Conservation (phyloP, 2,113 vertebrate genomes). For the Naja naja region DNA sequence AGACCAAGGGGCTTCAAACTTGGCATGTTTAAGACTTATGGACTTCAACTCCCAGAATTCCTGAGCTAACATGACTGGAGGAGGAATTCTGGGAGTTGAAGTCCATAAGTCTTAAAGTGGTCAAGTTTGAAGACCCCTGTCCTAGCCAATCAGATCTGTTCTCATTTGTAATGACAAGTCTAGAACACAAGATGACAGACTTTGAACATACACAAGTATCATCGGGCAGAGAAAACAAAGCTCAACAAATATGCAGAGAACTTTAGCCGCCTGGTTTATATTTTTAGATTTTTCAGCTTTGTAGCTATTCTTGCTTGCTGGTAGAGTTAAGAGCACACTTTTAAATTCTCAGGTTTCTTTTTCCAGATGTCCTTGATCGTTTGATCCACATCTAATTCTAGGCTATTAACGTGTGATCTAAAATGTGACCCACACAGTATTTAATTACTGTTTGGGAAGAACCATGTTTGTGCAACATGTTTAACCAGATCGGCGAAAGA, state of each 20-base stretch:
- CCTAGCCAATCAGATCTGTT: background rate
- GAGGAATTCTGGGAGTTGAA: too few species aligned
- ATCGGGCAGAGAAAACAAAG: background rate
- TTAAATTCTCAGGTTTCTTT: background rate
- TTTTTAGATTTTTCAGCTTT: background rate
- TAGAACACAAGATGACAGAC: background rate
- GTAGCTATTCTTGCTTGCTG: background rate
- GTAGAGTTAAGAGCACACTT: background rate
- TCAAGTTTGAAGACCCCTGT: too few species aligned
- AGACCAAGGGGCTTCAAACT: too few species aligned
- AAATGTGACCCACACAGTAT: background rate
- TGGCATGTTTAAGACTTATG: too few species aligned
- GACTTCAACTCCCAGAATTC: too few species aligned
- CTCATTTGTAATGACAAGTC: background rate
- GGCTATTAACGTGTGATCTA: background rate
- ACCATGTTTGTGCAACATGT: background rate
- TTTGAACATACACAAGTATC: background rate
- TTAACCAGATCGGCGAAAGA: background rate
- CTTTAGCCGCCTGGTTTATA: background rate
- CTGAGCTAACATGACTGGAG: too few species aligned
- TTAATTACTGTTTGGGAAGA: background rate
- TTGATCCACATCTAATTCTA: background rate
- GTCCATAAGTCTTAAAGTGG: too few species aligned
- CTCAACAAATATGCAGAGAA: background rate
- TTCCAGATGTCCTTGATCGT: background rate